Base-by-base conservation (phyloP, 2,113 vertebrate genomes). In the Mellivora capensis region DNA sequence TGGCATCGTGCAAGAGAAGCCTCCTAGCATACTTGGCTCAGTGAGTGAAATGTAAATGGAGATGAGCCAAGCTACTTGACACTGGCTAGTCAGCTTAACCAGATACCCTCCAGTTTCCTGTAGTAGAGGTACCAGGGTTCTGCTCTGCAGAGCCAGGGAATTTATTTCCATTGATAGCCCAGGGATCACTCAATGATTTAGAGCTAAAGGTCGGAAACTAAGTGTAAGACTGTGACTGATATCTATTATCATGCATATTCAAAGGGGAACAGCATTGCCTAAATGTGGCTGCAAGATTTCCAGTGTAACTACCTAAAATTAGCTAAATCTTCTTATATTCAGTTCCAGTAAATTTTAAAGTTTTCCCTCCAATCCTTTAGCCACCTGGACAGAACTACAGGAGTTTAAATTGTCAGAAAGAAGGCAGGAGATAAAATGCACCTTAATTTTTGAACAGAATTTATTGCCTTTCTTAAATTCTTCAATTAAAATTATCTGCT, bases 81-180 rank as follows among this genome's bases (percentile, higher is more conserved):
- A 99, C 99, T 99, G 98, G 98, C 99, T 98, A 97, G 99, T 99
- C 97, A 99, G 98, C 98, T 99, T 99, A 98, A 98, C 98, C 97
- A 99, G 98, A 99, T 98, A 98, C 98, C 97, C 96, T 96, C 83
- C 94, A 95, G 98, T 99, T 99, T 99, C 99, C 98, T 99, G 98
- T 95, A 97, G 96, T 97, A 95, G 84, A 95, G 96, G 93, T 97
- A 98, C 96, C 92, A 42, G 93, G 96, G 95, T 88, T 98, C 97
- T 98, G 96, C 97, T 95, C 71, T 77, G 91, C 47, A 96, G 93
- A 96, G 98, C 95, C 95, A 97, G n/a, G 87, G 62, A 97, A 49
- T 98, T 97, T 96, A 94, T 97, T 98, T 83, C 97, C 72, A 95
- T 85, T 96, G 62, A 87, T 34, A 94, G 95, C 94, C 98, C 92